Base-by-base conservation (phyloP, 2,113 vertebrate genomes). In the Engystomops pustulosus region DNA sequence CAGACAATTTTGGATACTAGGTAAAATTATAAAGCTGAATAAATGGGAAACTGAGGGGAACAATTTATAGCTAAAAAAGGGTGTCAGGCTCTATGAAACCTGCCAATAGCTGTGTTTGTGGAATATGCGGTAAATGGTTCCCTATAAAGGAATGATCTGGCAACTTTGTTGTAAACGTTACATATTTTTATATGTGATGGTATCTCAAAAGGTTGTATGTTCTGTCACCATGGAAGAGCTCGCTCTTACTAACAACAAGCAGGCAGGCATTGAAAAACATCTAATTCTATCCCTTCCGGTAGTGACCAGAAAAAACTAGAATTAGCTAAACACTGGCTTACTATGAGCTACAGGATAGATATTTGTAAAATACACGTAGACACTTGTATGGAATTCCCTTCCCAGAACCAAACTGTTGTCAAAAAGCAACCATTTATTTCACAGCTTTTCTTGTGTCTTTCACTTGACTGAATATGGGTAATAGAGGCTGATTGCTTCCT, bases 381-480 rank as follows among this genome's bases (percentile, higher is more conserved):
- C 65, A 68, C 32, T 68, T 68, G 30, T 20, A 68, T 34, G 10
- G 30, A 68, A 36, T 34, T 68, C 5, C 15, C 65, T 67, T 34
- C 34, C 14, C 25, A 67, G 27, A 30, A 8, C 27, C 32, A 67
- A 67, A 32, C 3, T 34, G 62, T 34, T 17, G 14, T 67, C 2
- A 65, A 65, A 65, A 15, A 32, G 27, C 27, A 65, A 32, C 58
- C 12, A 34, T 18, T 36, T 6, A 8, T 3, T 15, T 14, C 9
- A 8, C 36, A 18, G 62, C 32, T 36, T 36, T 36, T 23, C 30
- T 38, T 41, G 34, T 20, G 38, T 70, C 7, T 23, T 70, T 70
- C 67, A 70, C 36, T 70, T 38, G 62, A 68, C 32, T 68, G 62
- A 62, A 30, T 36, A 34, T 20, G 41, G 20, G 30, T n/a, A 70